Evolutionary conservation across 2,113 vertebrate species (phyloP), one percentile per base, ranked within the genome.

Genomic region (Oxyruncus cristatus): DNA sequence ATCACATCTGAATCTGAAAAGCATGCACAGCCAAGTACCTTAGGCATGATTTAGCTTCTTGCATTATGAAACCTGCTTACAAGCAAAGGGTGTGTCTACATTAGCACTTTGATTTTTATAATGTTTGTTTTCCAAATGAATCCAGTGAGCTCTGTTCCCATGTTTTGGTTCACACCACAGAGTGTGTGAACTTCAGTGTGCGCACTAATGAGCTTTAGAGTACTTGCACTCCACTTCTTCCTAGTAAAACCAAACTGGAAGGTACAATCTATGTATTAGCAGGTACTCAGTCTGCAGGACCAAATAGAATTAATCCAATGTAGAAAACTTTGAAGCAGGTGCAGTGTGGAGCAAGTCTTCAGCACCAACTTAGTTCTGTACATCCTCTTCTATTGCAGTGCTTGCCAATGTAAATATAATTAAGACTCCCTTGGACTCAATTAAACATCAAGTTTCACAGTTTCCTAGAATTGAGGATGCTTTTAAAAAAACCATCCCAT

Each of bases 141-240:
- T 68, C 4, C 3, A 21, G 6, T 10, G 6, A n/a, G 62, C 4
- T 44, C 9, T 47, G 1, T 52, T 23, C 2, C 2, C 0, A 0
- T 9, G 7, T 14, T 41, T 61, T 46, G 4, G 15, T 8, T 55
- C 7, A 10, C 1, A 5, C 5, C 2, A 5, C 17, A 0, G 2
- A 4, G 4, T 2, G 9, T 55, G 41, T 42, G 8, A 90, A 55
- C 22, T 32, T 49, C 14, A 21, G 18, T 16, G 11, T 19, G 22
- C 1, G 47, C 30, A 27, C 1, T 55, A 70, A 70, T 0, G 2
- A 56, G 17, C 21, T 66, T 12, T 49, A 53, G 44, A 32, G 28
- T 39, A 27, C 1, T 44, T 66, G 11, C 2, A 2, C 33, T 67
- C 10, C 2, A 2, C 26, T 44, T 66, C 6, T 71, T 11, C 18